phyloP scores from a whole-genome alignment of 1,140 invertebrate species.

The Drosophila ananassae region DNA sequence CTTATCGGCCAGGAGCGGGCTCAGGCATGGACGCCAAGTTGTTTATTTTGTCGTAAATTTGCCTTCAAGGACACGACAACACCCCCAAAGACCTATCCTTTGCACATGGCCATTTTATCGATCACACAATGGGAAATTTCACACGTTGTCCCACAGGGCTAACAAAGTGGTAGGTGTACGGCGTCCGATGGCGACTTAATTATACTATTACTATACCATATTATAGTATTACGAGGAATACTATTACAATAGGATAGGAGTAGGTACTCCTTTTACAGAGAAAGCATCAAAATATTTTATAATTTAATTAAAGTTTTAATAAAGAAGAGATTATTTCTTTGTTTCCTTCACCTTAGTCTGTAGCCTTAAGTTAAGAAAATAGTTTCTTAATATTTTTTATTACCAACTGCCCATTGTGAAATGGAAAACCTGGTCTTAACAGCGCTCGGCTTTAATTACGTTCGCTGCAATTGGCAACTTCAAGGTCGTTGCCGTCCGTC shows the following conservation, averaged over 20 bases:
- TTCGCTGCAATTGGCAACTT: slow-evolving; percentile 56
- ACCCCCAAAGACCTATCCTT: slow-evolving; percentile 15
- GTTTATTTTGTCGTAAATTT: slow-evolving; percentile 79
- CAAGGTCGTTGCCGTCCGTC: slow-evolving; percentile 54
- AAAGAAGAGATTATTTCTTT: too few relatives aligned
- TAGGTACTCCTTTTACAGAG: too few relatives aligned
- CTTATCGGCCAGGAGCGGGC: slow-evolving; percentile 57
- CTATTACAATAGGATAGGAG: too few relatives aligned
- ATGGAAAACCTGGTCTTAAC: not conserved
- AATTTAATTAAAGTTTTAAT: too few relatives aligned
- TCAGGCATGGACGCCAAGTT: slow-evolving; percentile 49
- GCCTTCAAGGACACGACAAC: slow-evolving; percentile 63
- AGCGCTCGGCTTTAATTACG: slow-evolving; percentile 46
- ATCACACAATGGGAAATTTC: slow-evolving; percentile 80
- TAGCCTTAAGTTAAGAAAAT: too few relatives aligned
- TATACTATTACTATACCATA: too few relatives aligned
- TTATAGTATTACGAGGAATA: too few relatives aligned
- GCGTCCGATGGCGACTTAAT: not conserved
- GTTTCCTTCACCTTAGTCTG: too few relatives aligned
- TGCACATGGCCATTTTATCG: slow-evolving; percentile 63
- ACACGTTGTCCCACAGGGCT: slow-evolving; percentile 59
- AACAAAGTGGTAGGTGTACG: not conserved
- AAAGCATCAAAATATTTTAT: too few relatives aligned
- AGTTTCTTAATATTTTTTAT: not conserved
- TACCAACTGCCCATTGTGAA: not conserved